These are phyloP conservation scores for Julus scanicus DNA, from an alignment of 2,888 invertebrate genomes.

Conservation along the genomic window DNA sequence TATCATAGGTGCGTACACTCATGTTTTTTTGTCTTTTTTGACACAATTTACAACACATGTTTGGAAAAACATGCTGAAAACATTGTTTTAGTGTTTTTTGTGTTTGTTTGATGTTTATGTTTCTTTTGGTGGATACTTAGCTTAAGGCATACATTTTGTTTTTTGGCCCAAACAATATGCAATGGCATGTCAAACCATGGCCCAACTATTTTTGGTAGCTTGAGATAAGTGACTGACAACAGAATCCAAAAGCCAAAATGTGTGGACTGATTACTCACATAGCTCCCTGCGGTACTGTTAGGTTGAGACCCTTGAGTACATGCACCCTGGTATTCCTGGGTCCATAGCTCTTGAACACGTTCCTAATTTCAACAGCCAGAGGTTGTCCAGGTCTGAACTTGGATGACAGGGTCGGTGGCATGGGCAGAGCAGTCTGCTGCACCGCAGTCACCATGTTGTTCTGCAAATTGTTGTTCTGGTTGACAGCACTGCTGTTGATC, in stretches of 20 bases:
- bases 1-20: too few species aligned
- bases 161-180: too few species aligned
- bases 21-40: too few species aligned
- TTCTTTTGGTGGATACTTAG: too few species aligned
- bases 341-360: conserved; percentile 90
- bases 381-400: conserved; percentile 24
- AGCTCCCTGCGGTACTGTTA: conserved; percentile 93
- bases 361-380: conserved; percentile 67
- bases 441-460: conserved; percentile 22
- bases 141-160: too few species aligned
- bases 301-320: conserved; percentile 87
- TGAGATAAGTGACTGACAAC: too few species aligned
- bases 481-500: conserved; percentile 18
- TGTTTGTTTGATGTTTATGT: too few species aligned
- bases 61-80: too few species aligned
- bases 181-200: too few species aligned
- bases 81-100: too few species aligned
- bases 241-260: neutral
- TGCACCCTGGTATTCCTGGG: conserved; percentile 86
- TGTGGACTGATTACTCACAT: conserved; percentile 78
- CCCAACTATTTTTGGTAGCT: too few species aligned
- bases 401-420: neutral
- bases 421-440: neutral
- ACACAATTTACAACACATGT: too few species aligned
- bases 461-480: conserved; percentile 37